Conservation (phyloP, 2,888 invertebrate genomes). For the Phengaris arion region DNA sequence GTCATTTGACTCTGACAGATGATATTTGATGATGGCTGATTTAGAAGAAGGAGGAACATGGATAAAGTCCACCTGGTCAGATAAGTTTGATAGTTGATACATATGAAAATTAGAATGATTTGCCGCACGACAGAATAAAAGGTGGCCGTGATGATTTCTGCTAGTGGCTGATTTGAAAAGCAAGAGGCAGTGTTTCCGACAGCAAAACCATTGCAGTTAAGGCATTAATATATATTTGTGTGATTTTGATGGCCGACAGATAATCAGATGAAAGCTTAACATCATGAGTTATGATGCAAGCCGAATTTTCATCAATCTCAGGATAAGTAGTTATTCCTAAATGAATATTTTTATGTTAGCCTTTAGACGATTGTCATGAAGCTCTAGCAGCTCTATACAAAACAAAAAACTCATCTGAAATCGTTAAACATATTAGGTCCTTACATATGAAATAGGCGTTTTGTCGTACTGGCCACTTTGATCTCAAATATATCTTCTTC, state of each 20-base stretch:
- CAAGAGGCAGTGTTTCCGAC: background rate
- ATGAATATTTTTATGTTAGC: background rate
- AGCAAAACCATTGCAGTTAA: background rate
- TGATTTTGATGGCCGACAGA: background rate
- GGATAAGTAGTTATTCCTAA: background rate
- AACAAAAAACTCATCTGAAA: background rate
- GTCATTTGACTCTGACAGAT: background rate
- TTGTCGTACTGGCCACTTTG: no score
- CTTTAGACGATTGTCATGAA: background rate
- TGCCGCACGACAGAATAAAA: background rate
- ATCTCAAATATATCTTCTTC: no score
- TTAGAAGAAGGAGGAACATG: no score
- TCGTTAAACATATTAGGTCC: background rate
- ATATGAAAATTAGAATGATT: background rate
- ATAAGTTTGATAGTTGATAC: background rate
- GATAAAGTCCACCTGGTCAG: background rate
- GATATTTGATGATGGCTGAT: background rate
- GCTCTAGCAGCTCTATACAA: constrained; percentile 15
- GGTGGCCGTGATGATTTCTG: background rate
- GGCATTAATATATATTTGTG: background rate
- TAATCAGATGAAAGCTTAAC: background rate
- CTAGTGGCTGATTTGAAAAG: background rate
- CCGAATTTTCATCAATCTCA: background rate
- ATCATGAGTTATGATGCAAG: background rate
- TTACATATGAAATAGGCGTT: no score